Evolutionary conservation across 2,113 vertebrate genomes (phyloP).

Genomic region (Irena cyanogastra): DNA sequence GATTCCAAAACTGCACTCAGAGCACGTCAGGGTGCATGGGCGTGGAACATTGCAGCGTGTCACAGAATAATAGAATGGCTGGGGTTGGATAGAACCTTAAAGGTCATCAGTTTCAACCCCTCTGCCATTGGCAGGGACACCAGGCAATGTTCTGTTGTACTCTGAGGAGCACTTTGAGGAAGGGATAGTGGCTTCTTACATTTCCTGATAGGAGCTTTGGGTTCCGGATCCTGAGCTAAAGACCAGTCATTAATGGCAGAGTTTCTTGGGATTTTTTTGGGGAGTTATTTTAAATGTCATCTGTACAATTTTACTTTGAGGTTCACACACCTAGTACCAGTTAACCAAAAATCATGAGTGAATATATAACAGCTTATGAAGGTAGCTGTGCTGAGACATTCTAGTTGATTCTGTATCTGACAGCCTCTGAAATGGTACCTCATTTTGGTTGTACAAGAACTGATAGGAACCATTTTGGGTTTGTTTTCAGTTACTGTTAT

Average conservation of each 20-base stretch:
- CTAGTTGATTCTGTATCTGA: background rate
- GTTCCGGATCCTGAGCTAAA: background rate
- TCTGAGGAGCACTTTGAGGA: background rate
- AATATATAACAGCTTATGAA: background rate
- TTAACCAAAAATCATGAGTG: background rate
- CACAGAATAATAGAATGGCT: background rate
- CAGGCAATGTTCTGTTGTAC: background rate
- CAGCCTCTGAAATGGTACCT: background rate
- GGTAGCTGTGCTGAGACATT: background rate
- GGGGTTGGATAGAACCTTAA: background rate
- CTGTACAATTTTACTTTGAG: background rate
- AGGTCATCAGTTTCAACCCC: background rate
- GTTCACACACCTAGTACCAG: background rate
- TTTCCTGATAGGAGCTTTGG: background rate
- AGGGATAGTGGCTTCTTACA: background rate
- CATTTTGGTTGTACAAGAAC: background rate
- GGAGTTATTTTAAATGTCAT: background rate
- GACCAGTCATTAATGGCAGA: background rate
- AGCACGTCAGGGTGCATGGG: fast-evolving
- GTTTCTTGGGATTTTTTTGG: fast-evolving
- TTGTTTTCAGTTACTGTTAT: background rate
- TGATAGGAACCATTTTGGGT: background rate
- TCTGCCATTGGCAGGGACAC: background rate
- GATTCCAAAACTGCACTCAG: background rate
- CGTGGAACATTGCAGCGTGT: background rate